These are phyloP conservation scores for Lasioglossum figueresi DNA, from an alignment of 2,888 invertebrate genomes.

Conservation along the genomic window DNA sequence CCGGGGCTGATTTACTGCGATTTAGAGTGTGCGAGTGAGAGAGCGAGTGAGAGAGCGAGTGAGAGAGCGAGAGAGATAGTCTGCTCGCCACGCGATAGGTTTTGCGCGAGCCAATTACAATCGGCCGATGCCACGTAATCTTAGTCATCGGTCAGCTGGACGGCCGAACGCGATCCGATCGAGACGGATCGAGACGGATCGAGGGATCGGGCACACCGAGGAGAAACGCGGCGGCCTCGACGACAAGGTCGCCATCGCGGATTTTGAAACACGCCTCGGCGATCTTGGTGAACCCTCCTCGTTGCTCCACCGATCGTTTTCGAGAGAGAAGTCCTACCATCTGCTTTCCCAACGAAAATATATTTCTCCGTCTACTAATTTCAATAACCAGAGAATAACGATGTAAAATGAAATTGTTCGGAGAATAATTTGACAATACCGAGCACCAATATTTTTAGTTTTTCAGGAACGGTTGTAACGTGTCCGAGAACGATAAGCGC, in stretches of 20 bases:
- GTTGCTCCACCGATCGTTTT: not conserved
- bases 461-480: not conserved
- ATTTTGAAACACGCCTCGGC: slow-evolving; percentile 54
- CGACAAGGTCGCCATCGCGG: slow-evolving; percentile 58
- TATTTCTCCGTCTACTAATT: not conserved
- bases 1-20: slow-evolving; percentile 66
- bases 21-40: slow-evolving; percentile 39
- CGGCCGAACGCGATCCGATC: slow-evolving; percentile 45
- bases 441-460: not conserved
- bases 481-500: not conserved
- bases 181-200: slow-evolving; percentile 58
- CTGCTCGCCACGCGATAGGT: slow-evolving; percentile 61
- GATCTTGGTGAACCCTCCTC: not conserved
- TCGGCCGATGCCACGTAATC: slow-evolving; percentile 71
- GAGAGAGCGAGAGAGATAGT: not conserved
- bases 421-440: not conserved
- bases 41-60: not conserved
- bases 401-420: not conserved
- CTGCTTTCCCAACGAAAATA: not conserved
- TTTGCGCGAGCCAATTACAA: slow-evolving; percentile 74
- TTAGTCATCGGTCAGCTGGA: slow-evolving; percentile 74
- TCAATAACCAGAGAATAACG: not conserved
- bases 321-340: not conserved
- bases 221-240: slow-evolving; percentile 66
- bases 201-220: slow-evolving; percentile 52